Conservation (phyloP, 2,797 vertebrate genomes). For the Catharus ustulatus region DNA sequence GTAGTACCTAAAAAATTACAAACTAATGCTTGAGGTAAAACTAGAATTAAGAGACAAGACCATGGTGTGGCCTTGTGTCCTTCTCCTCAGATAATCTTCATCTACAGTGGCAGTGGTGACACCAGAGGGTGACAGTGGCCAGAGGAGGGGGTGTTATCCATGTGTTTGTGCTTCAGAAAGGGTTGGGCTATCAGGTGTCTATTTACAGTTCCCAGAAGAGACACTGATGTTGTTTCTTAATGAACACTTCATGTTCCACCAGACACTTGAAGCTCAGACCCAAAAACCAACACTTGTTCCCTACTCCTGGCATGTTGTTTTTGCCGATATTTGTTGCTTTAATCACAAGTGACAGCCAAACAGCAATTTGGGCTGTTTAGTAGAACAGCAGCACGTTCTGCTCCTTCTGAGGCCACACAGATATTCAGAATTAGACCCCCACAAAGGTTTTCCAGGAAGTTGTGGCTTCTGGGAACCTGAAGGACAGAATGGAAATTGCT, state of each 20-base stretch:
- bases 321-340: not conserved
- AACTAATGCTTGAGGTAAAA: not conserved
- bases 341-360: not conserved
- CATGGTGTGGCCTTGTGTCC: not conserved
- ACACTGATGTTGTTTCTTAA: not conserved
- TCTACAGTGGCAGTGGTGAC: not conserved
- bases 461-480: constrained; percentile 24
- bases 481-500: not conserved
- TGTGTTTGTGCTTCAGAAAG: not conserved
- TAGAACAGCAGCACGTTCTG: not conserved
- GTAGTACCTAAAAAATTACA: not conserved
- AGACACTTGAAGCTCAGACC: not conserved
- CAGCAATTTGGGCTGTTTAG: not conserved
- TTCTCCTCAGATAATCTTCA: not conserved
- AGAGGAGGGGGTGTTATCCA: not conserved
- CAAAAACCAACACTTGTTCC: not conserved
- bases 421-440: not conserved
- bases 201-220: not conserved
- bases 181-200: not conserved
- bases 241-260: not conserved
- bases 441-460: not conserved
- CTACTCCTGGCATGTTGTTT: not conserved
- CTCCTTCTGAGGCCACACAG: not conserved
- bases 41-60: not conserved
- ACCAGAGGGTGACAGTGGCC: not conserved